Conservation (phyloP, 2,113 vertebrate genomes). For the Excalfactoria chinensis region DNA sequence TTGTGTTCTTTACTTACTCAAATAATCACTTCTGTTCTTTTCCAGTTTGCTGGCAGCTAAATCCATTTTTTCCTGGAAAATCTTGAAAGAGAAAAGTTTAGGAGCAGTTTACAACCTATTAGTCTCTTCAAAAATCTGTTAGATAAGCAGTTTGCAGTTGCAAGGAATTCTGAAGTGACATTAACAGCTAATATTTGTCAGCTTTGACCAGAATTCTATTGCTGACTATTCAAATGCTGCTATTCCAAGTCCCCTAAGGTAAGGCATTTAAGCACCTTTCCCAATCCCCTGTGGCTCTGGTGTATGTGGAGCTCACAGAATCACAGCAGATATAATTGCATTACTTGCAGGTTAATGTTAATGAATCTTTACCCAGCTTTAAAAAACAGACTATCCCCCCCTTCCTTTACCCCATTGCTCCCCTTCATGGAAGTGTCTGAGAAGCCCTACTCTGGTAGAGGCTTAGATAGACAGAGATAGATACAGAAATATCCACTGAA, state of each 20-base stretch:
- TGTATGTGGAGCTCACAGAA: background rate
- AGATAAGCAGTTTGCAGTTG: background rate
- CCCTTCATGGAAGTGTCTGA: background rate
- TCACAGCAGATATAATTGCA: background rate
- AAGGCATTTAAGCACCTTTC: background rate
- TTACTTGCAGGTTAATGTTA: background rate
- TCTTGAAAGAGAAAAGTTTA: conserved; percentile 53
- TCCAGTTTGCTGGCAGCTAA: background rate
- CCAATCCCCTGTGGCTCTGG: background rate
- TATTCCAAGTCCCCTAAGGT: background rate
- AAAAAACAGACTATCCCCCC: background rate
- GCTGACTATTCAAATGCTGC: background rate
- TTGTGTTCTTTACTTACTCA: conserved; percentile 54
- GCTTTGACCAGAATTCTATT: background rate
- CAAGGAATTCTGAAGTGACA: background rate
- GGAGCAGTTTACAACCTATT: background rate
- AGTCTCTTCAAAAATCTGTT: background rate
- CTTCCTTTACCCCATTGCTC: background rate
- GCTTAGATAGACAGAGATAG: too few species aligned
- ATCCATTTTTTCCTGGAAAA: conserved; percentile 18
- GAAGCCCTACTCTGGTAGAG: background rate
- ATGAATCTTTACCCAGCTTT: background rate
- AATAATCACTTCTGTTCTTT: background rate
- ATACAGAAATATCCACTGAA: background rate
- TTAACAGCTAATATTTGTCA: background rate